Conservation (phyloP, 2,113 vertebrate species). For the Campylomormyrus numenius region DNA sequence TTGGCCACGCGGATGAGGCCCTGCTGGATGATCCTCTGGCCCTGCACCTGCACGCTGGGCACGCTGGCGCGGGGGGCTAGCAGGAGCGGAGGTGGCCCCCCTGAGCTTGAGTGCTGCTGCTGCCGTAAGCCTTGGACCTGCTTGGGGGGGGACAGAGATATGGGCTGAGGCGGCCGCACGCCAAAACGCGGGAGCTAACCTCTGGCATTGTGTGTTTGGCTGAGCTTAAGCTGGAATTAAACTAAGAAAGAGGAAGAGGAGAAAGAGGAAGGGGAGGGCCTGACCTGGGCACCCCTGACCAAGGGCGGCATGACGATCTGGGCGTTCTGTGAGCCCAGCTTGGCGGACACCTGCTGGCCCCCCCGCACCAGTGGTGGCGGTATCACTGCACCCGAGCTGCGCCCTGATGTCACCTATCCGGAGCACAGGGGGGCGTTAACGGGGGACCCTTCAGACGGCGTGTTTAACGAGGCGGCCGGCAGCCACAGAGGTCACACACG, state of each 20-base stretch:
- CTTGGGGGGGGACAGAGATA: constrained; percentile 53
- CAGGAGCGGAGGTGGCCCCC: constrained; percentile 83
- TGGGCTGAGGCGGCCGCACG: constrained; percentile 49
- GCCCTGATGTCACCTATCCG: constrained; percentile 59
- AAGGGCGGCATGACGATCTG: constrained; percentile 91
- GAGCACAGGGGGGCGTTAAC: background rate
- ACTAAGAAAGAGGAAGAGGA: background rate
- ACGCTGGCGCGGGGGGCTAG: constrained; percentile 84
- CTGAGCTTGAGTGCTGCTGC: constrained; percentile 84
- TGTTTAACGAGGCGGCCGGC: background rate
- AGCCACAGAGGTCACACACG: no score
- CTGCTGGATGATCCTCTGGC: constrained; percentile 93
- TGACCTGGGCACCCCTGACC: constrained; percentile 89
- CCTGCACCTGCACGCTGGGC: constrained; percentile 88
- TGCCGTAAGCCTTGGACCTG: constrained; percentile 87
- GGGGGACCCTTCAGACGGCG: background rate
- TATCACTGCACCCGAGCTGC: constrained; percentile 79
- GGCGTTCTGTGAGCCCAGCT: constrained; percentile 68
- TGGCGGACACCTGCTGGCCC: constrained; percentile 77
- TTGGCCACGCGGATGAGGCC: constrained; percentile 92
- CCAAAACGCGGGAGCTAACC: background rate
- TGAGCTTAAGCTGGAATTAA: background rate
- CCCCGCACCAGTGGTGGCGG: constrained; percentile 90
- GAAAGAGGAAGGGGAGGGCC: background rate
- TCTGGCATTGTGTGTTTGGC: no score